Evolutionary conservation across 2,113 vertebrate genomes (phyloP), one percentile per base, ranked within the genome.

Genomic region (Alaudala cheleensis): DNA sequence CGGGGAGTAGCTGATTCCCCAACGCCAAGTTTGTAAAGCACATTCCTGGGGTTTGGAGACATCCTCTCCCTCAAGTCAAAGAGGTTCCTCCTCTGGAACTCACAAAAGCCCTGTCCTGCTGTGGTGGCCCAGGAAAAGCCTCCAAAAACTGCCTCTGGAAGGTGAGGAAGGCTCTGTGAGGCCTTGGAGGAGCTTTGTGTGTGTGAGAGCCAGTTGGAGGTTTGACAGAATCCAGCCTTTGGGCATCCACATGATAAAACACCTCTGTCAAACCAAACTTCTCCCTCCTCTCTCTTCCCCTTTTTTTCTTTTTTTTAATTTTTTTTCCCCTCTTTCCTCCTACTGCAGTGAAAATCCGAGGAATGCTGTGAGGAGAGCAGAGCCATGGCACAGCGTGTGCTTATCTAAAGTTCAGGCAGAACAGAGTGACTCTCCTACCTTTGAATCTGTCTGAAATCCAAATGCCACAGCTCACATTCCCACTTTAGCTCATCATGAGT

Each of bases 191-290:
- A 87, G 85, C 51, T 79, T 91, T 79, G 33, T 81, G 12, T 57
- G 51, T 74, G 85, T 11, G 61, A 94, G 94, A 96, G 73, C 73
- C 94, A 96, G 86, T 89, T 91, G 91, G 93, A 42, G 28, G 28
- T 89, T 97, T 97, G 95, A 96, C 86, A 90, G 90, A 96, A 94
- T 94, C 70, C 95, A 94, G 83, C 86, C 79, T 66, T 95, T 96
- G 79, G 87, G 84, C 79, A 90, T 80, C 50, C 54, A 71, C 92
- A 94, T 91, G 90, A 74, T 89, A 95, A 98, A 98, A 92, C 81
- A 91, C 42, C 81, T 95, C 92, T 92, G 40, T 51, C 79, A 96
- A 97, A 90, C 29, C 76, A 71, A 74, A 80, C 64, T 86, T 83
- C 57, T 76, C 5, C 5, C 19, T 20, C 28, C 8, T 51, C 67